These are phyloP conservation scores for Drosophila micromelanica DNA, from an alignment of 1,140 invertebrate genomes.

Conservation along the genomic window DNA sequence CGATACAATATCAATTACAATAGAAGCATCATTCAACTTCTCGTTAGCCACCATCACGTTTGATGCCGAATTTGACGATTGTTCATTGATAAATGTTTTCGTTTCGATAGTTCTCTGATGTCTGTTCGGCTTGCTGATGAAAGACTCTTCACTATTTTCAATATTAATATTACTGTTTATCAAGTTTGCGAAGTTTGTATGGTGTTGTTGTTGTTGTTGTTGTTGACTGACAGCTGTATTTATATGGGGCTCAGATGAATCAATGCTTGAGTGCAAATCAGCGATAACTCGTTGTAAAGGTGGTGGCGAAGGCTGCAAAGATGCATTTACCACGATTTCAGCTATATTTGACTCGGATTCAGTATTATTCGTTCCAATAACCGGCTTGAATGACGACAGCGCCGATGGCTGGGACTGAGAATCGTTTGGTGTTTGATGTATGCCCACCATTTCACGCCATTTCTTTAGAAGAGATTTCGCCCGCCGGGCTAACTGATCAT, in stretches of 20 bases:
- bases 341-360: conserved; percentile 11
- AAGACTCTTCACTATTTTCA: conserved; percentile 33
- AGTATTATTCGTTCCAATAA: neutral
- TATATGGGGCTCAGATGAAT: conserved; percentile 21
- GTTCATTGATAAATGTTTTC: conserved; percentile 41
- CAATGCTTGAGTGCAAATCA: conserved; percentile 37
- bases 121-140: conserved; percentile 14
- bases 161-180: conserved; percentile 45
- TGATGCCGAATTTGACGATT: conserved; percentile 51
- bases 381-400: conserved; percentile 14
- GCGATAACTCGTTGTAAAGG: conserved; percentile 27
- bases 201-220: conserved; percentile 18
- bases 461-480: conserved; percentile 95
- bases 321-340: conserved; percentile 14
- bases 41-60: conserved; percentile 70
- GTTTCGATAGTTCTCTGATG: neutral
- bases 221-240: neutral
- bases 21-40: conserved; percentile 48
- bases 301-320: conserved; percentile 49
- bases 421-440: conserved; percentile 77
- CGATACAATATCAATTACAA: conserved; percentile 75
- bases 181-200: conserved; percentile 60
- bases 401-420: conserved; percentile 23
- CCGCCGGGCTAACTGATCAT: conserved; percentile 92
- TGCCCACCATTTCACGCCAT: conserved; percentile 91